phyloP scores from a whole-genome alignment of 2,113 vertebrate genomes.

The Vidua chalybeata region DNA sequence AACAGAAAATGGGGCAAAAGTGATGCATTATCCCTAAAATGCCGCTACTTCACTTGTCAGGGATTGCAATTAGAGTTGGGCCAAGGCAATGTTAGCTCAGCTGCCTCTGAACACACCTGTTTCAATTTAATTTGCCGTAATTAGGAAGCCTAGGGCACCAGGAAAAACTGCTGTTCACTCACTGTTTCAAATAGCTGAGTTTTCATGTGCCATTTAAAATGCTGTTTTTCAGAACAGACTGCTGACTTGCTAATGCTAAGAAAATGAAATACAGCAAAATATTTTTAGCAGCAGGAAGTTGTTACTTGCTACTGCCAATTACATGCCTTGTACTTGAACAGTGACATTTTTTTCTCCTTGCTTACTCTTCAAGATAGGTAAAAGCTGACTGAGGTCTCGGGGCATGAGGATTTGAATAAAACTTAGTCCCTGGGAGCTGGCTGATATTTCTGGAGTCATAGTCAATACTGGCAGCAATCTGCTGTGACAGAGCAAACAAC shows the following conservation, averaged over 20 bases:
- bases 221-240: constrained; percentile 61
- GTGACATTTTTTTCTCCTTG: constrained; percentile 20
- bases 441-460: background rate
- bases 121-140: constrained; percentile 60
- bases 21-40: background rate
- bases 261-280: constrained; percentile 65
- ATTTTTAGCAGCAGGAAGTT: constrained; percentile 72
- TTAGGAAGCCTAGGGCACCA: constrained; percentile 28
- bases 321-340: constrained; percentile 56
- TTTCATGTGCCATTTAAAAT: constrained; percentile 63
- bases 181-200: constrained; percentile 39
- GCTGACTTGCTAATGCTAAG: constrained; percentile 65
- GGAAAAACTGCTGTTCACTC: constrained; percentile 15
- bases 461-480: constrained; percentile 28
- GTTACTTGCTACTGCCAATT: constrained; percentile 70
- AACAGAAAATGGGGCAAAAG: background rate
- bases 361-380: constrained; percentile 60
- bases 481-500: constrained; percentile 45
- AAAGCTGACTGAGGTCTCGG: background rate
- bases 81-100: constrained; percentile 55
- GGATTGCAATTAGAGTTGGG: constrained; percentile 10
- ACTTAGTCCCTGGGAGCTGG: background rate
- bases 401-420: background rate
- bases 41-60: background rate
- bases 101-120: constrained; percentile 51